Conservation (phyloP, 2,113 vertebrate genomes). For the Halichoeres trimaculatus region DNA sequence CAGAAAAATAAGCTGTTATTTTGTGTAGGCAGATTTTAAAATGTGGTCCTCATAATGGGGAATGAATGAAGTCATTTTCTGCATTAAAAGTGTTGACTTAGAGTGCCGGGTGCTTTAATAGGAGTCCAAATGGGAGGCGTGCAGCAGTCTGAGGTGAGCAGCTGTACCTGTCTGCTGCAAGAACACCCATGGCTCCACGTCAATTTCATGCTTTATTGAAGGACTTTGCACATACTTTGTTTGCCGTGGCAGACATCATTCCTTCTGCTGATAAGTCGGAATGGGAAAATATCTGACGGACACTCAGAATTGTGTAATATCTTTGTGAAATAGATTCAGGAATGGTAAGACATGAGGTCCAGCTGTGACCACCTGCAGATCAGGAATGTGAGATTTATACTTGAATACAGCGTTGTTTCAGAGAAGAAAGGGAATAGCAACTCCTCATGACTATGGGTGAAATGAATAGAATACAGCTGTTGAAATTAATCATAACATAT, state of each 20-base stretch:
- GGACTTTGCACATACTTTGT: slow-evolving; percentile 79
- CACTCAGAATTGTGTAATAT: slow-evolving; percentile 79
- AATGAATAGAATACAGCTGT: slow-evolving; percentile 3
- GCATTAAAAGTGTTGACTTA: slow-evolving; percentile 75
- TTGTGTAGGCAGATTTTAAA: slow-evolving; percentile 64
- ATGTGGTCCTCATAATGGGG: slow-evolving; percentile 55
- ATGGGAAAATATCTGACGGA: slow-evolving; percentile 78
- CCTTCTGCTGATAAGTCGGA: slow-evolving; percentile 78
- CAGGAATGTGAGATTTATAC: slow-evolving; percentile 61
- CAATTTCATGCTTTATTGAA: slow-evolving; percentile 83
- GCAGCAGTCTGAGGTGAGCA: slow-evolving; percentile 71
- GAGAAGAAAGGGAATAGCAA: slow-evolving; percentile 40
- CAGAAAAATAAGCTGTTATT: slow-evolving; percentile 51
- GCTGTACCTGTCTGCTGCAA: slow-evolving; percentile 64
- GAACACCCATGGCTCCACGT: slow-evolving; percentile 40
- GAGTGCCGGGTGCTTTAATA: slow-evolving; percentile 61
- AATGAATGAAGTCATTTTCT: slow-evolving; percentile 73
- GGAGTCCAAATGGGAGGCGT: slow-evolving; percentile 62
- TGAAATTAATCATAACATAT: not conserved
- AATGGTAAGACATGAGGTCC: slow-evolving; percentile 73
- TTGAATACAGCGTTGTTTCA: slow-evolving; percentile 61
- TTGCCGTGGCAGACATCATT: slow-evolving; percentile 81
- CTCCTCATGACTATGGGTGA: slow-evolving; percentile 15
- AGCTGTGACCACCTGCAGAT: slow-evolving; percentile 76
- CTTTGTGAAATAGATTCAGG: slow-evolving; percentile 77